phyloP scores from a whole-genome alignment of 2,797 vertebrate species.

The Parambassis ranga region DNA sequence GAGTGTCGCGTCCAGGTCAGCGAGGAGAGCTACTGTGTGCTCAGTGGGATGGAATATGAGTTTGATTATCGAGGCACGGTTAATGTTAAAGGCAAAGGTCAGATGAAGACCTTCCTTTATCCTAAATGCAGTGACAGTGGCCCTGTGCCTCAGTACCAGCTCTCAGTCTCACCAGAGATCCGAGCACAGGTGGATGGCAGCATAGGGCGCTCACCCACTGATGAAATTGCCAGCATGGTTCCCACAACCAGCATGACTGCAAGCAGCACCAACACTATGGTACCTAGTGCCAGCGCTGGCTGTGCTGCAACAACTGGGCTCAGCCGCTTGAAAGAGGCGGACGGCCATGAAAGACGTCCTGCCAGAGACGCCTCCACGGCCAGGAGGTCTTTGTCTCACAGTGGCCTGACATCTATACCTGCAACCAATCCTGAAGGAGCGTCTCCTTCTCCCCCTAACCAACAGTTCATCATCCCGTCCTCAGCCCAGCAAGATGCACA shows the following conservation, averaged over 20 bases:
- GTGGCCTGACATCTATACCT: constrained; percentile 61
- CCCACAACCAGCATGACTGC: constrained; percentile 60
- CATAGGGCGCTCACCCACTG: constrained; percentile 95
- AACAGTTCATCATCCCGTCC: constrained; percentile 42
- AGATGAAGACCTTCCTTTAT: constrained; percentile 99
- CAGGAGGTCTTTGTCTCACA: constrained; percentile 60
- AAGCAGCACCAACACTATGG: constrained; percentile 73
- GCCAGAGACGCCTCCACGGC: constrained; percentile 39
- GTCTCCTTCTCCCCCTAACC: constrained; percentile 34
- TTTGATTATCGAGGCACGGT: constrained; percentile 98
- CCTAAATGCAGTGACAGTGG: constrained; percentile 92
- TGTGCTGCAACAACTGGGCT: constrained; percentile 44
- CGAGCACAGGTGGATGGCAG: constrained; percentile 97
- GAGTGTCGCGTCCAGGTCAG: constrained; percentile 98
- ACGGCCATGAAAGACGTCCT: constrained; percentile 35
- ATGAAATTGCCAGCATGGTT: constrained; percentile 93
- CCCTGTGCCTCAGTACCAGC: constrained; percentile 91
- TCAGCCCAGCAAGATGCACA: constrained; percentile 14
- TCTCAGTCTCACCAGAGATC: constrained; percentile 96
- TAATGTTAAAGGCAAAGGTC: constrained; percentile 98
- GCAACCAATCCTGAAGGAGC: constrained; percentile 49
- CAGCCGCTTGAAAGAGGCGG: constrained; percentile 43
- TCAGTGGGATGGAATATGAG: constrained; percentile 93
- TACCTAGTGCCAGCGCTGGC: constrained; percentile 81
- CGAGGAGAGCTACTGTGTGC: constrained; percentile 94